Percentiles rank a stretch among this genome's conserved stretches.
Evolutionary conservation across 2,113 vertebrate species (phyloP).

Genomic region (Ictalurus furcatus): DNA sequence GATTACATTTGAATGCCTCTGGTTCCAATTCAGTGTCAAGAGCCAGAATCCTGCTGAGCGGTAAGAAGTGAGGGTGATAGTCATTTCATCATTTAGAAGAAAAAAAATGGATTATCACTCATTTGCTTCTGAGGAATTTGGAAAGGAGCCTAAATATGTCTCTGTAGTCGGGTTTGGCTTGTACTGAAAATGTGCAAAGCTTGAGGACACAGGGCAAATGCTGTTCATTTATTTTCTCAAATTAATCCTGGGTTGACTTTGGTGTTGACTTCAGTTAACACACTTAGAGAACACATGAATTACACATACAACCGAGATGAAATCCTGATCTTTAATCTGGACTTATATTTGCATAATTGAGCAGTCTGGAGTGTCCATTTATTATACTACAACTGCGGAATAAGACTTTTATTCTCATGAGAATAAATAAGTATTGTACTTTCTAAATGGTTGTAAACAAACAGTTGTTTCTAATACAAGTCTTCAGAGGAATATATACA

Average conservation of each 20-base stretch:
- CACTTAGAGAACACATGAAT: slow-evolving; percentile 4
- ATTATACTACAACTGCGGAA: background rate
- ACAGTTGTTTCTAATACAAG: background rate
- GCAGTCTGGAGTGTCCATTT: background rate
- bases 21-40: background rate
- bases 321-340: slow-evolving; percentile 10
- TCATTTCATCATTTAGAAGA: slow-evolving; percentile 41
- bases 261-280: slow-evolving; percentile 14
- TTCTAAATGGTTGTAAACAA: background rate
- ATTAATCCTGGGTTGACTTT: background rate
- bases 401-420: background rate
- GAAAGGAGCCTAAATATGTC: slow-evolving; percentile 40
- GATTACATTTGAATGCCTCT: background rate
- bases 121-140: slow-evolving; percentile 36
- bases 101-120: slow-evolving; percentile 33
- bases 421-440: background rate
- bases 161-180: slow-evolving; percentile 28
- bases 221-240: slow-evolving; percentile 10
- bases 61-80: slow-evolving; percentile 37
- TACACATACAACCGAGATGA: background rate
- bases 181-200: slow-evolving; percentile 15
- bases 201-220: slow-evolving; percentile 24
- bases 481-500: background rate
- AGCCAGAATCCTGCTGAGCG: slow-evolving; percentile 34
- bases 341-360: background rate